A percentile compares a stretch with the other conserved stretches of the same genome.
These are phyloP conservation scores for Balaeniceps rex DNA, from an alignment of 2,113 vertebrate genomes.

Conservation along the genomic window DNA sequence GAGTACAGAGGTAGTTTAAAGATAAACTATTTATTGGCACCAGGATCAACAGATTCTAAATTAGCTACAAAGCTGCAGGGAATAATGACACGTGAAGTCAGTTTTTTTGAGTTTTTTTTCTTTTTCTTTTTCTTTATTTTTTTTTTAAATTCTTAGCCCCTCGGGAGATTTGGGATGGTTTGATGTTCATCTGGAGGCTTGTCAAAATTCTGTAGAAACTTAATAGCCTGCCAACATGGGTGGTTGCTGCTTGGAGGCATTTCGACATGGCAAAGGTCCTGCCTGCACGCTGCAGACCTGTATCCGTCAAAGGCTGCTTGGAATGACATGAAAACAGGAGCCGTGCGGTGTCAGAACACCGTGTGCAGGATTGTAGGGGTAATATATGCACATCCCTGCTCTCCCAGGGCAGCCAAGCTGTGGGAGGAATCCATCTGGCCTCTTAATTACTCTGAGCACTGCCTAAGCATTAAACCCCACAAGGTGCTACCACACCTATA, in stretches of 20 bases:
- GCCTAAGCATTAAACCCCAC: not conserved
- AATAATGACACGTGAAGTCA: constrained; percentile 21
- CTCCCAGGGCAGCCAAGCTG: not conserved
- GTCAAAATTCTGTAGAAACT: constrained; percentile 53
- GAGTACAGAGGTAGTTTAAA: constrained; percentile 13
- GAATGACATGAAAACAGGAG: constrained; percentile 42
- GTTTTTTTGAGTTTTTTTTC: not conserved
- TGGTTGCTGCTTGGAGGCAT: constrained; percentile 53
- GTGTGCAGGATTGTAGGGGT: not conserved
- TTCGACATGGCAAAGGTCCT: constrained; percentile 41
- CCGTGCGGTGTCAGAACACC: not conserved
- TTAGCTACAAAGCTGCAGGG: constrained; percentile 56
- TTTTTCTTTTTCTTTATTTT: not conserved
- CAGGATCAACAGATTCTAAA: constrained; percentile 61
- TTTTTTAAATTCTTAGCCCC: constrained; percentile 1
- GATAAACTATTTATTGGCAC: constrained; percentile 58
- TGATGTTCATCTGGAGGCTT: constrained; percentile 54
- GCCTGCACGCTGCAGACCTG: not conserved
- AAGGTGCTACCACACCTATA: constrained; percentile 26
- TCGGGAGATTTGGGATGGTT: constrained; percentile 31
- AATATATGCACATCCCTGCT: not conserved
- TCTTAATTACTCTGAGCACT: constrained; percentile 5
- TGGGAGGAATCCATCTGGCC: constrained; percentile 36
- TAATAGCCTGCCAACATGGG: constrained; percentile 61
- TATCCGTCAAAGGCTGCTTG: constrained; percentile 19